Evolutionary conservation across 2,888 invertebrate genomes (phyloP).

Genomic region (Caradrina clavipalpis): DNA sequence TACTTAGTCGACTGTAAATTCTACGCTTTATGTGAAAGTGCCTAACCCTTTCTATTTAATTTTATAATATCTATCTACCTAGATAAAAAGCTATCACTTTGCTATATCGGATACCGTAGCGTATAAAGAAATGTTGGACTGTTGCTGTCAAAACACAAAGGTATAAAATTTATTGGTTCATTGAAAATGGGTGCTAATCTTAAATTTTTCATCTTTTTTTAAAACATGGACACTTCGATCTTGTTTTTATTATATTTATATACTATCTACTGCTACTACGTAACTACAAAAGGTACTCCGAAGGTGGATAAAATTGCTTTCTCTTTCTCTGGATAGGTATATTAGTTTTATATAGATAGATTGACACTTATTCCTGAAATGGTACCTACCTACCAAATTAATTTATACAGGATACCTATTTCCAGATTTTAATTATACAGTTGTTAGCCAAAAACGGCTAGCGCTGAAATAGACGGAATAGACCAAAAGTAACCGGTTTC

Average conservation of each 20-base stretch:
- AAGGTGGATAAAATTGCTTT: background rate
- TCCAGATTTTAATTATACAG: background rate
- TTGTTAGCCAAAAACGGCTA: background rate
- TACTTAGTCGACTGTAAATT: slow-evolving; percentile 29
- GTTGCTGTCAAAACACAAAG: slow-evolving; percentile 1
- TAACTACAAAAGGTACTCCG: background rate
- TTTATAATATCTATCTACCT: slow-evolving; percentile 23
- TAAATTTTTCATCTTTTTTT: background rate
- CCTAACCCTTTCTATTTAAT: slow-evolving; percentile 54
- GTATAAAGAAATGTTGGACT: background rate
- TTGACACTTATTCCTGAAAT: too few relatives aligned
- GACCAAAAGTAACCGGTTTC: slow-evolving; percentile 10
- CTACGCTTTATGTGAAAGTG: slow-evolving; percentile 47
- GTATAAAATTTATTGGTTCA: slow-evolving; percentile 2
- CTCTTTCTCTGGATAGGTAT: background rate
- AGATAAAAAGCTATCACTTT: slow-evolving; percentile 19
- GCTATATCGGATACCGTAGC: slow-evolving; percentile 7
- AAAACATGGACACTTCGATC: background rate
- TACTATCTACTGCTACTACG: background rate
- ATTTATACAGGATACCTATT: background rate
- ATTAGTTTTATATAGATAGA: too few relatives aligned
- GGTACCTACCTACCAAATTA: too few relatives aligned
- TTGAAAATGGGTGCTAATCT: slow-evolving; percentile 3
- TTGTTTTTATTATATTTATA: background rate
- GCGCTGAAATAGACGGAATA: background rate